Percentiles rank a stretch among this genome's conserved stretches.
Conservation (phyloP, 2,113 vertebrate genomes). For the Pagrus major region DNA sequence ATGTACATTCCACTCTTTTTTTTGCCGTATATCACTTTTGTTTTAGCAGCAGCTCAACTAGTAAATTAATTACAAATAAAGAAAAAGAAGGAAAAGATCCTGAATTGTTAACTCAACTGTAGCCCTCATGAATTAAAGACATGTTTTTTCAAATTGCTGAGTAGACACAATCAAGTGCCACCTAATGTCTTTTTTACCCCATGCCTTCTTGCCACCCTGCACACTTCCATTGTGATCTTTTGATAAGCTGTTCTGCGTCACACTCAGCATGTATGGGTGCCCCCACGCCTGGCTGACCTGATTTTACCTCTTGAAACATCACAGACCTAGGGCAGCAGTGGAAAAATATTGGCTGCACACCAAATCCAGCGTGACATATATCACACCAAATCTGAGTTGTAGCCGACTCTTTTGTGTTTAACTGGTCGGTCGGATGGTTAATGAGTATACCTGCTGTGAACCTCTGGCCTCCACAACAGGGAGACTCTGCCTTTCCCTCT, state of each 20-base stretch:
- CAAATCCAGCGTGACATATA: slow-evolving; percentile 53
- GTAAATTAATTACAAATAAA: not conserved
- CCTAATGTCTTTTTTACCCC: not conserved
- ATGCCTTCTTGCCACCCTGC: not conserved
- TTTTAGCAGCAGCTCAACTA: not conserved
- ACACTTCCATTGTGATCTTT: slow-evolving; percentile 5
- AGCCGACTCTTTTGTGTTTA: slow-evolving; percentile 36
- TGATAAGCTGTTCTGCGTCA: slow-evolving; percentile 15
- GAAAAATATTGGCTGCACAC: slow-evolving; percentile 32
- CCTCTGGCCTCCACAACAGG: slow-evolving; percentile 31
- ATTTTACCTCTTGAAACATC: slow-evolving; percentile 46
- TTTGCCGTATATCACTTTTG: not conserved
- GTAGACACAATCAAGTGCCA: not conserved
- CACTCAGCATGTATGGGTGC: slow-evolving; percentile 28
- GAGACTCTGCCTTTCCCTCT: slow-evolving; percentile 10
- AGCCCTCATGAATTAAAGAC: not conserved
- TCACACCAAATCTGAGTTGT: slow-evolving; percentile 40
- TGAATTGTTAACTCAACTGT: not conserved
- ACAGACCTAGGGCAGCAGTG: not conserved
- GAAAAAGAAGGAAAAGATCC: not conserved
- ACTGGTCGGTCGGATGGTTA: slow-evolving; percentile 49
- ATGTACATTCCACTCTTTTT: not conserved
- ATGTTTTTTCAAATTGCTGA: not conserved
- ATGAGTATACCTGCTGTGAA: slow-evolving; percentile 59
- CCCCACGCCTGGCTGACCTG: slow-evolving; percentile 47